Conservation (phyloP, 2,797 vertebrate species). For the Pipistrellus nathusii region DNA sequence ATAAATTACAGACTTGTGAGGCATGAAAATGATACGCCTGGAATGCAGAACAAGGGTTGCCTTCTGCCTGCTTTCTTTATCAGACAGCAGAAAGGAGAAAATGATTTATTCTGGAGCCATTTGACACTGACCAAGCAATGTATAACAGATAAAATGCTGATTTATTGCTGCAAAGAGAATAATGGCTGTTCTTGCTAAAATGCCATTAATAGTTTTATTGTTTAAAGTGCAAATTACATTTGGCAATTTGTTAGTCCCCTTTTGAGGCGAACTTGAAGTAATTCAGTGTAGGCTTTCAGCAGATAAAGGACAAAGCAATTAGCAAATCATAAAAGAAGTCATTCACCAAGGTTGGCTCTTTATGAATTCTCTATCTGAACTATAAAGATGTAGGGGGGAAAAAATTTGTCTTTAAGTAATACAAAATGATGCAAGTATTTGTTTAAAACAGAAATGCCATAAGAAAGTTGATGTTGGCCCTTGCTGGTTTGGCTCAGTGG, state of each 20-base stretch:
- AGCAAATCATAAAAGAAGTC: conserved; percentile 66
- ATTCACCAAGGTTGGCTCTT: conserved; percentile 77
- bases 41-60: conserved; percentile 81
- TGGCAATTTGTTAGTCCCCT: conserved; percentile 84
- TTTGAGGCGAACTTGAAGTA: conserved; percentile 80
- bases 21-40: conserved; percentile 85
- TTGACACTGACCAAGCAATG: conserved; percentile 88
- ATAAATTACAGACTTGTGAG: conserved; percentile 84
- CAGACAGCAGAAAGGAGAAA: conserved; percentile 82
- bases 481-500: too few relatives aligned
- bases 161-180: conserved; percentile 86
- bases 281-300: conserved; percentile 82
- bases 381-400: conserved; percentile 33
- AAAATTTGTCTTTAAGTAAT: conserved; percentile 53
- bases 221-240: conserved; percentile 87
- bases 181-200: conserved; percentile 85
- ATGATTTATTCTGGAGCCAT: conserved; percentile 86
- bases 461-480: neutral
- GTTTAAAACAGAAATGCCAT: conserved; percentile 15
- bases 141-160: conserved; percentile 85
- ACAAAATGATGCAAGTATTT: conserved; percentile 7
- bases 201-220: conserved; percentile 87
- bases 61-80: conserved; percentile 84
- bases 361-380: conserved; percentile 71
- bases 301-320: conserved; percentile 81